Base-by-base conservation (phyloP, 2,888 invertebrate species). In the Amiota communis region DNA sequence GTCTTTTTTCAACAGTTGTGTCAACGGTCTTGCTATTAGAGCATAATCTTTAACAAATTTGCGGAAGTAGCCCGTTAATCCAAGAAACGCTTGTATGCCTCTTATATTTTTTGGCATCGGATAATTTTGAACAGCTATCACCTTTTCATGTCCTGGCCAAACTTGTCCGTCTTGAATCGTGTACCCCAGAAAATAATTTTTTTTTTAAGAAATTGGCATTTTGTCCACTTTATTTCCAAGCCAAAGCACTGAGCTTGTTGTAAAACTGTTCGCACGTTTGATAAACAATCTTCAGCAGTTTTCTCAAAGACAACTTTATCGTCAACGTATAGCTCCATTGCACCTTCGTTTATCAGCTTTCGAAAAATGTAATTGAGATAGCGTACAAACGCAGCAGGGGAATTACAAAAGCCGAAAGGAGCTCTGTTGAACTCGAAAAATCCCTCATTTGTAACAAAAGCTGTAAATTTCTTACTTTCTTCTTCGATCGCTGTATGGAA, bases 191-290 rank as follows among this genome's bases (percentile, higher is more conserved):
- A 78, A 61, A 72, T 15, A n/a, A 77, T 77, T 12, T 80, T 51
- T n/a, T 0, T 51, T 51, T 51, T 51, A 8, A 51, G 53, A 51
- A 51, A 51, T n/a, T 51, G 71, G 20, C 77, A 77, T 72, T 79
- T 80, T 8, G 71, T 36, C 75, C 77, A 79, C 9, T 78, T 79
- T 8, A 79, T 78, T 75, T 74, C 49, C 3, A 79, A 75, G 11
- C 76, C 76, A 47, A 71, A 72, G 51, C 76, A 15, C 46, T 72
- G 63, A 1, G 75, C 74, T 46, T 65, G 59, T 0, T 72, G 17
- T n/a, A 80, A n/a, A 9, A 77, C 74, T 15, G n/a, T 67, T 56
- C 65, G 53, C 51, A 79, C 15, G 13, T 73, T 72, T 1, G 10
- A 6, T 53, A 79, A 51, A 49, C 72, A 74, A 64, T 59, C 11